phyloP scores from a whole-genome alignment of 2,113 vertebrate species.

The Malurus alboscapulatus region DNA sequence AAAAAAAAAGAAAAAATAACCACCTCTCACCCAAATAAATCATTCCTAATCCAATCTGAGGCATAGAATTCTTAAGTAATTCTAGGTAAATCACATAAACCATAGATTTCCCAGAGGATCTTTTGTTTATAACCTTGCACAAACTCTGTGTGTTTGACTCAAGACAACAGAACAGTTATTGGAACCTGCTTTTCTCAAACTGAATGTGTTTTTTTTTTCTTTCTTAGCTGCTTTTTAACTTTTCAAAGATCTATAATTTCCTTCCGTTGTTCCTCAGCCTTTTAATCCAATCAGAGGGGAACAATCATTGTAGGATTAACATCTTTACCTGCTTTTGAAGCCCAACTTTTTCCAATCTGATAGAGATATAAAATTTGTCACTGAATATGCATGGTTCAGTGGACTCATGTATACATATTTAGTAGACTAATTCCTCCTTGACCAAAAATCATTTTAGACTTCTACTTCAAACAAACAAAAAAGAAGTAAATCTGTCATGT shows the following conservation, averaged over 20 bases:
- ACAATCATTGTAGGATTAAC: background rate
- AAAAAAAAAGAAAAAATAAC: background rate
- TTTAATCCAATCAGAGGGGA: background rate
- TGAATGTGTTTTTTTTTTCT: background rate
- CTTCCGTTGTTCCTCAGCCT: background rate
- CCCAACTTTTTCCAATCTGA: background rate
- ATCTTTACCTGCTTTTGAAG: constrained; percentile 13
- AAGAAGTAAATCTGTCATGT: constrained; percentile 29
- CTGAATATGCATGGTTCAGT: background rate
- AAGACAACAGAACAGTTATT: background rate
- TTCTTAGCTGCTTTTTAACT: background rate
- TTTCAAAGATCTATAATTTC: background rate
- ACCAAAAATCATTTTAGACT: constrained; percentile 34
- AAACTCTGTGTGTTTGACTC: background rate
- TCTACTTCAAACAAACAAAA: constrained; percentile 49
- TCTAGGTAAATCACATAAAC: background rate
- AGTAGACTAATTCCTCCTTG: constrained; percentile 30
- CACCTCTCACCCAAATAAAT: background rate
- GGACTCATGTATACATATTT: background rate
- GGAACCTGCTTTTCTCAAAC: background rate
- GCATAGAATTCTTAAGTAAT: background rate
- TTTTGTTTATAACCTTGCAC: background rate
- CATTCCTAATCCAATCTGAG: background rate
- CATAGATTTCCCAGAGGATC: background rate
- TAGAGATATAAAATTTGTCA: constrained; percentile 33